A percentile compares a stretch with the other conserved stretches of the same genome.
Conservation (phyloP, 1,140 invertebrate species). For the Anastrepha obliqua region DNA sequence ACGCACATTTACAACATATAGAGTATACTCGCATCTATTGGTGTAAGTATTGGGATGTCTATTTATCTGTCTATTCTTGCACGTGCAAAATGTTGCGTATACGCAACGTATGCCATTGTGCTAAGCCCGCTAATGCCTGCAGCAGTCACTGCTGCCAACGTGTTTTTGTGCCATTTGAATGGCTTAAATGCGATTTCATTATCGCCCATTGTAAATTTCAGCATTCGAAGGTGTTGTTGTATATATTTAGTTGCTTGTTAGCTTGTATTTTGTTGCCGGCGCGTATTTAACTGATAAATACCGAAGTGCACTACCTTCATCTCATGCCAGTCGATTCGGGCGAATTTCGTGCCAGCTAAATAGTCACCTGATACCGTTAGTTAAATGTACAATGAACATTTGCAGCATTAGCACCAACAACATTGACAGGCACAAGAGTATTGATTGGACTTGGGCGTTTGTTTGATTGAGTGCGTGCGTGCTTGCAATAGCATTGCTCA, state of each 20-base stretch:
- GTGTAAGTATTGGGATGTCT: neutral
- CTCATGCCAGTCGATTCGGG: neutral
- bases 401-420: neutral
- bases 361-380: constrained; percentile 25
- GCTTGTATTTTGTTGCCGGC: neutral
- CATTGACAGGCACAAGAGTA: neutral
- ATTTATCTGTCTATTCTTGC: neutral
- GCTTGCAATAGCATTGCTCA: neutral
- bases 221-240: neutral
- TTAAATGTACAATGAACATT: neutral
- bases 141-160: constrained; percentile 34
- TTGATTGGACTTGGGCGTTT: constrained; percentile 10
- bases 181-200: constrained; percentile 43
- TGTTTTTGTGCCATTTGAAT: constrained; percentile 33
- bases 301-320: neutral
- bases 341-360: neutral
- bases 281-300: constrained; percentile 26
- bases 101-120: neutral
- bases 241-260: neutral
- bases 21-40: neutral
- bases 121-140: neutral
- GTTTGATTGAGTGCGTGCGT: neutral
- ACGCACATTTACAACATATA: neutral
- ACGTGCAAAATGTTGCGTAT: constrained; percentile 44
- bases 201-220: constrained; percentile 26